Conservation (phyloP, 2,888 invertebrate species). For the Digitonthophagus gazella region DNA sequence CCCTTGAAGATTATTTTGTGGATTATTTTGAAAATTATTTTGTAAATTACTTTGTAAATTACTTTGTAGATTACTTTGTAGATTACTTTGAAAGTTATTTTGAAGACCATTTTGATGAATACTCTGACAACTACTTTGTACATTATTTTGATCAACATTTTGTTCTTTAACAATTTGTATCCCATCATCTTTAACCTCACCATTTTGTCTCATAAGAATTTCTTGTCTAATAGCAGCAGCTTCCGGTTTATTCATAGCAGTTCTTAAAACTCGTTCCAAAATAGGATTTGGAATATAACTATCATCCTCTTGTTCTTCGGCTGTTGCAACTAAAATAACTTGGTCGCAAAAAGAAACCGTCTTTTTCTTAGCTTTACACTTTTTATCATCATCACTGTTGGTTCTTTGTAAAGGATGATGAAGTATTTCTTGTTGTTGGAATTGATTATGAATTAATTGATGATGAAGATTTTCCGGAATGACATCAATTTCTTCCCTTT, state of each 20-base stretch:
- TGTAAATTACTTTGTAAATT: no score
- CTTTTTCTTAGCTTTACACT: conserved; percentile 67
- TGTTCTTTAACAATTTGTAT: not conserved
- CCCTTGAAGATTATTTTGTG: no score
- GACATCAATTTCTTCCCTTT: conserved; percentile 39
- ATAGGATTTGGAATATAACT: conserved; percentile 90
- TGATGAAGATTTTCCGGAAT: conserved; percentile 53
- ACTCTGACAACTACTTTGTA: no score
- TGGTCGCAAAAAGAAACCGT: conserved; percentile 94
- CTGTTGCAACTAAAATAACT: conserved; percentile 88
- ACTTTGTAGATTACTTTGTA: not conserved
- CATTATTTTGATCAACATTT: not conserved
- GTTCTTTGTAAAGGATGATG: conserved; percentile 42
- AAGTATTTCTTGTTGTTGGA: conserved; percentile 54
- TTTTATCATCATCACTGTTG: conserved; percentile 54
- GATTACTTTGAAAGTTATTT: no score
- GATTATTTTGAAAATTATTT: no score
- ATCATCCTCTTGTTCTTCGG: conserved; percentile 88
- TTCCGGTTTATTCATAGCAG: conserved; percentile 74
- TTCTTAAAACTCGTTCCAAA: conserved; percentile 78
- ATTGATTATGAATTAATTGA: conserved; percentile 58
- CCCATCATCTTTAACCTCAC: conserved; percentile 37
- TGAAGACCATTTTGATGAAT: no score
- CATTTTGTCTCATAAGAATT: conserved; percentile 54
- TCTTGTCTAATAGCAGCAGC: conserved; percentile 56